These are phyloP conservation scores for Pygoscelis adeliae DNA, from an alignment of 2,113 vertebrate genomes.

Conservation along the genomic window DNA sequence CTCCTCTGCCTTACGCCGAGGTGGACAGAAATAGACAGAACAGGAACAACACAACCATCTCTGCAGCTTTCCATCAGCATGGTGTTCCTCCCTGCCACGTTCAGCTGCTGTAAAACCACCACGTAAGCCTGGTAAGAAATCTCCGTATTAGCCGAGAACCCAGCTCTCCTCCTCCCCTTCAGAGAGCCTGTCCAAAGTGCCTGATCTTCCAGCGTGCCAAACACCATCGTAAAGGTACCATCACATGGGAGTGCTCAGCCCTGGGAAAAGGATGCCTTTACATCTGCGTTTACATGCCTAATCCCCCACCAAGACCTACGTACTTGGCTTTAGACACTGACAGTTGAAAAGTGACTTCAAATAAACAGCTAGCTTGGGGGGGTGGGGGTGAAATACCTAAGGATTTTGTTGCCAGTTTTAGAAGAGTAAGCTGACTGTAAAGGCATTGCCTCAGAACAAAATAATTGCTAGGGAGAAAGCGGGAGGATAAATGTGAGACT, in stretches of 20 bases:
- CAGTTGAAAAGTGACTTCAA: not conserved
- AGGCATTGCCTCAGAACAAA: not conserved
- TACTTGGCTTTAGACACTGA: not conserved
- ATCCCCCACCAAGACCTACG: not conserved
- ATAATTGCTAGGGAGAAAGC: not conserved
- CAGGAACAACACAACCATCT: not conserved
- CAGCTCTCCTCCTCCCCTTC: not conserved
- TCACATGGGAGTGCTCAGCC: not conserved
- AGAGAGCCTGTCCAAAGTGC: not conserved
- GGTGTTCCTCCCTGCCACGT: not conserved
- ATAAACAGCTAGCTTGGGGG: not conserved
- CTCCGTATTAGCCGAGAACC: not conserved
- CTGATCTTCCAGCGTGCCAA: not conserved
- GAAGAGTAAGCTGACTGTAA: not conserved
- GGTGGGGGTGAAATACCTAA: not conserved
- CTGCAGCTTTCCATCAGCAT: not conserved
- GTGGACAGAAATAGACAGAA: not conserved
- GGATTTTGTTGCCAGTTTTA: not conserved
- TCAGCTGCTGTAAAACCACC: not conserved
- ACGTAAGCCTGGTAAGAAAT: not conserved
- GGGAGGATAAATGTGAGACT: not conserved
- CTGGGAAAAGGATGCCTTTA: not conserved
- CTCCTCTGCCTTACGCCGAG: rapidly evolving
- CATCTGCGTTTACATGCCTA: not conserved
- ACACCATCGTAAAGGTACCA: not conserved